Evolutionary conservation across 2,113 vertebrate species (phyloP), one percentile per base, ranked within the genome.

Genomic region (Lota lota): DNA sequence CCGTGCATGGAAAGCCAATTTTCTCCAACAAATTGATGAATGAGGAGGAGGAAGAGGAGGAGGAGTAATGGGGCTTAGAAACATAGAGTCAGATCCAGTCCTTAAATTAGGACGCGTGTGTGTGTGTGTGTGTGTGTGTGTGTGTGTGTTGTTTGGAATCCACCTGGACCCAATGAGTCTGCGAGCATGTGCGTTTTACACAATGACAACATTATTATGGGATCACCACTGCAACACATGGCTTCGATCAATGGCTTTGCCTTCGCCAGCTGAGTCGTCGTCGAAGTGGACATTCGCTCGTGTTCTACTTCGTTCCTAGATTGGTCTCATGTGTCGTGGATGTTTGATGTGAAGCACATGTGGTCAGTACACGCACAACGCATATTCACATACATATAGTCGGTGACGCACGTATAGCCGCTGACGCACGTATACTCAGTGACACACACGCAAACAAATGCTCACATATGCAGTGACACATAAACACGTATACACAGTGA

Each of bases 291-390:
- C 5, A 4, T 66, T n/a, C 5, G 16, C n/a, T 50, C 20, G 53
- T 68, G 60, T 60, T 73, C 76, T 33, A 81, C 83, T 36, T 58
- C 51, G 66, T 80, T 64, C 72, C 59, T 36, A 50, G 47, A 68
- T 61, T 59, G 64, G 74, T 67, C 64, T 56, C 22, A 17, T 64
- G 59, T 59, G 68, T 68, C 18, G 1, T 74, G 72, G 66, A 64
- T 33, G 21, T 74, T 69, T 77, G 75, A 87, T 86, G 60, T 6
- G 56, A 79, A 86, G 72, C 83, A 86, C 69, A 75, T 85, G 84
- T 20, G 19, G 47, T 64, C 22, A 72, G 40, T 58, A 64, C 68
- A 61, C 62, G 64, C 68, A 61, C 19, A 3, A 8, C 59, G 22
- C 58, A 22, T 4, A 56, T n/a, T 56, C 58, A 60, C 58, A 60